Base-by-base conservation (phyloP, 2,888 invertebrate genomes). In the Subacronicta megacephala region DNA sequence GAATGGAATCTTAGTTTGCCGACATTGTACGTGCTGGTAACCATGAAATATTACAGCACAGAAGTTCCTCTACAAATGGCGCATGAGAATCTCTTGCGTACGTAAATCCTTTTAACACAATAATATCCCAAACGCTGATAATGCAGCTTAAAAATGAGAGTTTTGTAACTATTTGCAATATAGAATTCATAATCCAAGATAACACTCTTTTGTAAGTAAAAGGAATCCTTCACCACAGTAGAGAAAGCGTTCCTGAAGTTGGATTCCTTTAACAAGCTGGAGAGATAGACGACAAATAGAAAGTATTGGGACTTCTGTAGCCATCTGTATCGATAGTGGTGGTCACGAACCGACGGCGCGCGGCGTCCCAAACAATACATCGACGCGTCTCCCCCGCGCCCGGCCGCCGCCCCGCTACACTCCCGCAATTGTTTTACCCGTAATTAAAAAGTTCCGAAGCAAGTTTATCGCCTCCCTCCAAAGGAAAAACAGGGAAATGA, bases 391-490 rank as follows among this genome's bases (percentile, higher is more conserved):
- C 20, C 18, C 4, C 12, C 45, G 2, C 7, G 17, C 29, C 13
- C 10, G 31, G 0, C 23, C 15, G 13, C 10, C 4, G 13, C 5
- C 29, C 29, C 15, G 7, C 42, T 26, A 33, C 18, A 40, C 47
- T 23, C 18, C 17, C 18, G 13, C 65, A 44, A 68, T 72, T 73
- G 72, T 73, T 65, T 51, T 50, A 51, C 44, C 65, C 53, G 44
- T 72, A 68, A 74, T 74, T 74, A 69, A 74, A 74, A 72, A 73
- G 62, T 72, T 62, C 29, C 45, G 37, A 49, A 57, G 43, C 50
- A 55, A 63, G 49, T 61, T 52, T 52, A 49, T 13, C 51, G 56
- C 51, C 56, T 56, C 40, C 38, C 54, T 56, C 37, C 36, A 23
- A 41, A 51, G 36, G n/a, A n/a, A n/a, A n/a, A 53, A 54, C 46